These are phyloP conservation scores for Pygathrix nemaeus DNA, from an alignment of 2,113 vertebrate species.

Conservation along the genomic window DNA sequence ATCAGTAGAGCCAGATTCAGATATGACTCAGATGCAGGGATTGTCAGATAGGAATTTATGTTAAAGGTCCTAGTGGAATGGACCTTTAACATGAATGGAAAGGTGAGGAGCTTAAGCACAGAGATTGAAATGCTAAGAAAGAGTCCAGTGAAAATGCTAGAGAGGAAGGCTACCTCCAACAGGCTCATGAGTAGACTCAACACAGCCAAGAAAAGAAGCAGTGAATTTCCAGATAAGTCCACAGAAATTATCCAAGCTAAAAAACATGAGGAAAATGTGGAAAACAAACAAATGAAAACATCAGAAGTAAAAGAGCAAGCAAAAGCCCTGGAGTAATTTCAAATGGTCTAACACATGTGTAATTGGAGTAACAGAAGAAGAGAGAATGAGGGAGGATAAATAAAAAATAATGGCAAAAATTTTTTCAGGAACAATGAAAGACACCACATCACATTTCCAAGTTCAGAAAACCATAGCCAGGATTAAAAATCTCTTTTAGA, in stretches of 20 bases:
- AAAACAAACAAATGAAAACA: neutral
- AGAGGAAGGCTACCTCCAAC: neutral
- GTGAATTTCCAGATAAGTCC: neutral
- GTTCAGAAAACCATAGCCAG: neutral
- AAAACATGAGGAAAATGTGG: neutral
- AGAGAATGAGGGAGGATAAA: neutral
- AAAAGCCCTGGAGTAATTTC: neutral
- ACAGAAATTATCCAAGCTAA: neutral
- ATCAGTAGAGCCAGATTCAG: neutral
- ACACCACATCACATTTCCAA: neutral
- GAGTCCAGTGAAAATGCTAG: neutral
- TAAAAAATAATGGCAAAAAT: neutral
- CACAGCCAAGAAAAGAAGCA: neutral
- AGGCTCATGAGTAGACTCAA: fast-evolving
- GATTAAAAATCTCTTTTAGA: neutral
- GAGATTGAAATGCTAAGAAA: neutral
- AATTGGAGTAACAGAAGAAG: neutral
- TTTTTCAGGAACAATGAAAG: neutral
- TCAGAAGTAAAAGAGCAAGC: neutral
- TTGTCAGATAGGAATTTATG: too few species aligned
- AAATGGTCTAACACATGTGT: neutral
- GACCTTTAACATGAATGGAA: too few species aligned
- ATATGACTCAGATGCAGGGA: neutral
- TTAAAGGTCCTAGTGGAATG: neutral
- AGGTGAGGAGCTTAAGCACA: neutral